Evolutionary conservation across 2,113 vertebrate genomes (phyloP), one percentile per base, ranked within the genome.

Genomic region (Atrichornis clamosus): DNA sequence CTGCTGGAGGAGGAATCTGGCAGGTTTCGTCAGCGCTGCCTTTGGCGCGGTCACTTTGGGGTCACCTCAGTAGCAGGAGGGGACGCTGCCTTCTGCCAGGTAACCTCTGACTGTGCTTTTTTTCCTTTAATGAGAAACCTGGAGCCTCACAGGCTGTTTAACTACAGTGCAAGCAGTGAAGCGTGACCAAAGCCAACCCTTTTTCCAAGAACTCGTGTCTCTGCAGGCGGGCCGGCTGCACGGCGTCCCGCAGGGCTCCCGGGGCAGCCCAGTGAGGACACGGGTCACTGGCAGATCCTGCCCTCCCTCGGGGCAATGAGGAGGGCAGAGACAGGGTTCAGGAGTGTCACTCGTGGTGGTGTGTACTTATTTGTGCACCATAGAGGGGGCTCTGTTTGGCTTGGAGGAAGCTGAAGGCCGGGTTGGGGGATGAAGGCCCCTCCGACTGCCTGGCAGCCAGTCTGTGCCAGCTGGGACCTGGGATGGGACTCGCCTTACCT

Each of bases 111-210:
- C 65, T 44, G 58, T 3, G 87, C 3, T 12, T 32, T 49, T 67
- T 67, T 39, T 10, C 30, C 28, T 84, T 85, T 94, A 78, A 89
- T 92, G 95, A 95, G 88, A 78, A 83, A 94, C 76, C 73, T 75
- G 92, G 68, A 88, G 76, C 64, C 86, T 88, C 7, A 4, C 32
- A 1, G 85, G 95, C 93, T 82, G 81, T 55, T 93, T 95, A 93
- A 94, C 93, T 94, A 94, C 90, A 94, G 85, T 14, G 72, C 92
- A 92, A n/a, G 85, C 67, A 58, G 63, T 26, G 82, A 91, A 84
- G 87, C 2, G 1, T 75, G 91, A 30, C 74, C 58, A 13, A 37
- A 87, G 44, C 70, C 23, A 28, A 9, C 2, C 53, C 53, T 30
- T 42, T 42, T 64, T 75, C 80, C 27, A n/a, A n/a, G 50, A 59